Evolutionary conservation across 2,888 invertebrate genomes (phyloP), one percentile per base, ranked within the genome.

Genomic region (Trichacis sp.): DNA sequence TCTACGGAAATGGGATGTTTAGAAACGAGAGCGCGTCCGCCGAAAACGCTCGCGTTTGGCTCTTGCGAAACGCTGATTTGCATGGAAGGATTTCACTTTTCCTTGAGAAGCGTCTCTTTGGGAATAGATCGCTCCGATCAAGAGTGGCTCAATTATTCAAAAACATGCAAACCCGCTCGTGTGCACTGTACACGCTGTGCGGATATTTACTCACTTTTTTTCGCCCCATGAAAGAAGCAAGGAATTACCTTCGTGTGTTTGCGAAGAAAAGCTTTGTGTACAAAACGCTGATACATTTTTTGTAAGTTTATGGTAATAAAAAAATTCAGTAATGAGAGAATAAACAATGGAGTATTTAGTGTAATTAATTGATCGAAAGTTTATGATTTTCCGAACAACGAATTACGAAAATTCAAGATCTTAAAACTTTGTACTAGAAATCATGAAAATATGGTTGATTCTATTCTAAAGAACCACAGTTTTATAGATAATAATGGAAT

Each of bases 1-100:
- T 61, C 60, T 48, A 55, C 46, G 57, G 50, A 65, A 65, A 65
- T 52, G 53, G 53, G 57, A 61, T 60, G 53, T 57, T 57, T 57
- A 50, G 60, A 61, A 60, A 61, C 33, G 33, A 33, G n/a, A 33
- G 33, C 42, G 4, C 19, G 48, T 30, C 50, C 51, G 56, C 45
- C 60, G 51, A 64, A 64, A 60, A 64, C 36, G 33, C 40, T 53
- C 46, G 50, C 40, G 46, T 55, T 42, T 47, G 17, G 15, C 42
- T 52, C 48, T 64, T 60, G 56, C 64, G 47, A 47, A 64, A 64
- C 47, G 42, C 24, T 29, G 42, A 57, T 58, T 64, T 64, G 54
- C 64, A 64, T 58, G 38, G 15, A 46, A 46, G 33, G 58, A 64
- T 64, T 64, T 64, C 64, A 55, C 55, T 64, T 59, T 48, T 52